phyloP scores from a whole-genome alignment of 2,113 vertebrate genomes.

The Eudorcas thomsonii region DNA sequence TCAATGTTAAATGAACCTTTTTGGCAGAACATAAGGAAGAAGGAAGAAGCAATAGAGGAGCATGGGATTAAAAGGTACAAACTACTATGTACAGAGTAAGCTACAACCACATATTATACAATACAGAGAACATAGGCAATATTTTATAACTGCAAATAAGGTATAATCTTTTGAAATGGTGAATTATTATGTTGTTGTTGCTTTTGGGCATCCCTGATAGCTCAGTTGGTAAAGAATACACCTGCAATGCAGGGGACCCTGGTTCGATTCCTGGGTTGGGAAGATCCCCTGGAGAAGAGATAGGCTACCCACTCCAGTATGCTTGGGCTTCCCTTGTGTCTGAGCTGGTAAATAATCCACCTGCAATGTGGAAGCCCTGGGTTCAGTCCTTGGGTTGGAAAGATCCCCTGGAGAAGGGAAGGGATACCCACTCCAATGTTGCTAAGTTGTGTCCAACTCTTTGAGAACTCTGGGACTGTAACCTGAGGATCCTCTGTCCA shows the following conservation, averaged over 20 bases:
- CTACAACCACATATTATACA: background rate
- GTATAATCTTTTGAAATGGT: background rate
- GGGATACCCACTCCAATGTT: background rate
- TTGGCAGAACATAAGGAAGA: background rate
- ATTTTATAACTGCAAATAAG: background rate
- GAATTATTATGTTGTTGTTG: too few relatives aligned
- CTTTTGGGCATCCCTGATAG: background rate
- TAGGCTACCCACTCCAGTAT: background rate
- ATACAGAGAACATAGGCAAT: background rate
- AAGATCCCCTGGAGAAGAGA: background rate
- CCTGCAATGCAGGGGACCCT: background rate
- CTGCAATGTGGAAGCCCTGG: background rate
- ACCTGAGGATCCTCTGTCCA: background rate
- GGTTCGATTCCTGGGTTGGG: background rate
- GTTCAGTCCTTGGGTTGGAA: background rate
- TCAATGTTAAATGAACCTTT: constrained; percentile 46
- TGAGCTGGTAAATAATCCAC: background rate
- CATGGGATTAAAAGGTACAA: background rate
- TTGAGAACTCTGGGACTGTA: background rate
- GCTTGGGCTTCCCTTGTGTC: background rate
- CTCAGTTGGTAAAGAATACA: background rate
- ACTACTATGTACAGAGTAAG: background rate
- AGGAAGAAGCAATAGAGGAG: background rate
- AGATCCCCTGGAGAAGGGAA: background rate
- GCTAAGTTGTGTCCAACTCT: background rate